phyloP scores from a whole-genome alignment of 2,888 invertebrate genomes.

The Labia minor region DNA sequence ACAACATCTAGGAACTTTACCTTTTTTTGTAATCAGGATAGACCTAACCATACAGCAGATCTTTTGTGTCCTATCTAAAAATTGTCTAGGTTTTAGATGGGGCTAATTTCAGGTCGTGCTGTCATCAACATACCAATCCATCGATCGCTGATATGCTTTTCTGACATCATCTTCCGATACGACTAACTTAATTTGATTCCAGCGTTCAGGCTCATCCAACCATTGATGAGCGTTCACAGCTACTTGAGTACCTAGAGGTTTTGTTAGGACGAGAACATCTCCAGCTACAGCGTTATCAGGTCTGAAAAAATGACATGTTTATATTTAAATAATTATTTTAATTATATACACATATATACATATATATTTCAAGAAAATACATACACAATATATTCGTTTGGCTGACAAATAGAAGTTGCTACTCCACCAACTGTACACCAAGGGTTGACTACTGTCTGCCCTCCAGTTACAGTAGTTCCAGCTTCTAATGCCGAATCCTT shows the following conservation, averaged over 20 bases:
- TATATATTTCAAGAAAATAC: conserved; percentile 28
- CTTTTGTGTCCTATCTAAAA: too few species aligned
- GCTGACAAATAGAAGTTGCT: conserved; percentile 59
- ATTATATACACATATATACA: background rate
- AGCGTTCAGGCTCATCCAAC: conserved; percentile 68
- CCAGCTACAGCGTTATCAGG: conserved; percentile 65
- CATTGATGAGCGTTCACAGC: conserved; percentile 72
- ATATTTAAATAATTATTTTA: background rate
- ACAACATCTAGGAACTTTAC: too few species aligned
- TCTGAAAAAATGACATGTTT: conserved; percentile 36
- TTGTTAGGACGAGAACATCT: conserved; percentile 72
- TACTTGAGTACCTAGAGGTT: conserved; percentile 73
- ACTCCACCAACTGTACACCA: conserved; percentile 79
- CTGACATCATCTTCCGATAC: conserved; percentile 58
- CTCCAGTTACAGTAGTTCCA: conserved; percentile 57
- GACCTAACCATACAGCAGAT: too few species aligned
- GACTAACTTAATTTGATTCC: conserved; percentile 54
- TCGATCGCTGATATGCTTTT: conserved; percentile 58
- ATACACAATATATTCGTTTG: conserved; percentile 64
- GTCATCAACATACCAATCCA: too few species aligned
- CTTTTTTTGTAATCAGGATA: too few species aligned
- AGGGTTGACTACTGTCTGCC: conserved; percentile 67
- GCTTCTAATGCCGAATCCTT: conserved; percentile 61
- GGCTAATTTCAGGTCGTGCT: too few species aligned
- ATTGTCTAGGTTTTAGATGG: too few species aligned